A percentile compares a stretch with the other conserved stretches of the same genome.
Evolutionary conservation across 2,113 vertebrate genomes (phyloP).

Genomic region (Neogobius melanostomus): DNA sequence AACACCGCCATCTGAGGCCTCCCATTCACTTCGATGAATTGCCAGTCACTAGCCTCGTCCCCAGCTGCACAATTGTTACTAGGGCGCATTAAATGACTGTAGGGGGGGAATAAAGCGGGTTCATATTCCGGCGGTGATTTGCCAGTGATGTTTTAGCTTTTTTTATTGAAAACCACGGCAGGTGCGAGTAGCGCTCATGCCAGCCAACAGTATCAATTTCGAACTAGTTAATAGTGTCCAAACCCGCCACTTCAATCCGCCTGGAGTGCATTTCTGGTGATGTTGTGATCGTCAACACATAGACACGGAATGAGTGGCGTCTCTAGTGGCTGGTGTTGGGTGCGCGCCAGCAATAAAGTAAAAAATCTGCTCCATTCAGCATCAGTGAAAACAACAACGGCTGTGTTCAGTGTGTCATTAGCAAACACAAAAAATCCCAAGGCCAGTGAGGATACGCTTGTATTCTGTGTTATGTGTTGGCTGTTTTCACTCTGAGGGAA

Average conservation of each 20-base stretch:
- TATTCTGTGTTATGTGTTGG: no score
- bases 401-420: constrained; percentile 57
- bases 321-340: constrained; percentile 40
- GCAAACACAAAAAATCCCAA: constrained; percentile 4
- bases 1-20: constrained; percentile 3
- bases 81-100: constrained; percentile 25
- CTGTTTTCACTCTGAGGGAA: no score
- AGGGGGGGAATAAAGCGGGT: constrained; percentile 45
- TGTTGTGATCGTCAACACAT: constrained; percentile 36
- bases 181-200: constrained; percentile 49
- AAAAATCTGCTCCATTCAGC: constrained; percentile 52
- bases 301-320: constrained; percentile 36
- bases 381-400: constrained; percentile 46
- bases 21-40: constrained; percentile 28
- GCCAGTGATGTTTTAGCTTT: constrained; percentile 42
- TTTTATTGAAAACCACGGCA: constrained; percentile 65
- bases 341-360: constrained; percentile 49
- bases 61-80: constrained; percentile 24
- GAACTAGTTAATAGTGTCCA: constrained; percentile 65
- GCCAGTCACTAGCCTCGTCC: constrained; percentile 21
- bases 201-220: constrained; percentile 71
- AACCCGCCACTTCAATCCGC: constrained; percentile 58
- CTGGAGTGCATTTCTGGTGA: constrained; percentile 50
- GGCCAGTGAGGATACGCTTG: no score
- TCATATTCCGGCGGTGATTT: constrained; percentile 55